A percentile compares a stretch with the other conserved stretches of the same genome.
phyloP scores from a whole-genome alignment of 2,113 vertebrate species.

The Apeltes quadracus region DNA sequence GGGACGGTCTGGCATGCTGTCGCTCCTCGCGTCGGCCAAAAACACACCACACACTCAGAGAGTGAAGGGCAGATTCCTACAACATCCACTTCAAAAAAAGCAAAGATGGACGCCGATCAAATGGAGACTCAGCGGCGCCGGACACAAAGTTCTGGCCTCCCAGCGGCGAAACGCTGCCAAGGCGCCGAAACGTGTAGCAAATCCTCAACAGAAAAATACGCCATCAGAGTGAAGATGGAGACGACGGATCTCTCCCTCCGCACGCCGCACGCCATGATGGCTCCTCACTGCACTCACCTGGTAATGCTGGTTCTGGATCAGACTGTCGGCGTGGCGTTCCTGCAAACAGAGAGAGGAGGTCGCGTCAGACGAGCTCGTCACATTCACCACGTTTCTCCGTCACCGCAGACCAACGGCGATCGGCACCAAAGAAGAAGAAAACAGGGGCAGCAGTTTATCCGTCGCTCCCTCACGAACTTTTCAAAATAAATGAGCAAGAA shows the following conservation, averaged over 20 bases:
- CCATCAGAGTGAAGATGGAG: background rate
- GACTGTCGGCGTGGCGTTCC: constrained; percentile 92
- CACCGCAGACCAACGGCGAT: too few relatives aligned
- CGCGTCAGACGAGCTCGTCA: background rate
- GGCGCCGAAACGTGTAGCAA: constrained; percentile 26
- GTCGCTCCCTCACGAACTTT: too few relatives aligned
- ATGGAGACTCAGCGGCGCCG: constrained; percentile 43
- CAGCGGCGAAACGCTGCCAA: constrained; percentile 8
- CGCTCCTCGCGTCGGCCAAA: constrained; percentile 62
- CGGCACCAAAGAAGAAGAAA: background rate
- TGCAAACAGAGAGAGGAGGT: constrained; percentile 72
- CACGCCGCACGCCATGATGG: too few relatives aligned
- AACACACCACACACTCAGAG: constrained; percentile 44
- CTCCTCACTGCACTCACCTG: constrained; percentile 92
- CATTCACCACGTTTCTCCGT: background rate
- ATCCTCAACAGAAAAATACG: constrained; percentile 4
- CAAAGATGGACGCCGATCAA: constrained; percentile 40
- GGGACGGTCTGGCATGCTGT: constrained; percentile 64
- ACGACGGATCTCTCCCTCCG: too few relatives aligned
- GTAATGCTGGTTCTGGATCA: constrained; percentile 96
- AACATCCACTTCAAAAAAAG: constrained; percentile 4
- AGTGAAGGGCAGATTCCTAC: constrained; percentile 46
- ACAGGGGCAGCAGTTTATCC: background rate
- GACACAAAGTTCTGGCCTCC: constrained; percentile 43
- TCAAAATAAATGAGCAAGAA: too few relatives aligned